phyloP scores from a whole-genome alignment of 2,113 vertebrate species.

The Glaucomys volans region DNA sequence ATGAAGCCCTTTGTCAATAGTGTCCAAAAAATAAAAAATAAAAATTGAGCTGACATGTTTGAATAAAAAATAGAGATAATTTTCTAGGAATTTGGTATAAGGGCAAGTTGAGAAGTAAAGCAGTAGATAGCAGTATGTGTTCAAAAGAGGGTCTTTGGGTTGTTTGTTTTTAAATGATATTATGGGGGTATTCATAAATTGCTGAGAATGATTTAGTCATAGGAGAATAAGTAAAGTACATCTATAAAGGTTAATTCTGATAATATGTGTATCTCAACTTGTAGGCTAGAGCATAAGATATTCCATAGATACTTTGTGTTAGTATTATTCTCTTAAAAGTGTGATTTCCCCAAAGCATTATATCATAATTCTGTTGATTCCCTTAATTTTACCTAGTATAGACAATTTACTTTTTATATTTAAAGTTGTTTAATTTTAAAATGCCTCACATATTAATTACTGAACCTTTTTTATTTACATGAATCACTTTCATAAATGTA shows the following conservation, averaged over 20 bases:
- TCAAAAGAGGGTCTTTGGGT: background rate
- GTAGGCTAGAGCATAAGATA: background rate
- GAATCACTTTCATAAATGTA: background rate
- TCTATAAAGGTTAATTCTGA: background rate
- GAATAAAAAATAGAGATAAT: background rate
- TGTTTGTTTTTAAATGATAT: background rate
- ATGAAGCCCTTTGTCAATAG: background rate
- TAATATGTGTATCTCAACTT: background rate
- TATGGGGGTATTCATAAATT: background rate
- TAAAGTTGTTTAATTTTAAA: conserved; percentile 32
- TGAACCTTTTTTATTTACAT: background rate
- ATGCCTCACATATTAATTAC: background rate
- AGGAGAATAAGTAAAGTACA: background rate
- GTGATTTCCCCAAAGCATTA: background rate
- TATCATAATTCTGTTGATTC: background rate
- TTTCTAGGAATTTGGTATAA: background rate
- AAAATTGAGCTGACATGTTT: background rate
- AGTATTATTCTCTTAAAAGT: background rate
- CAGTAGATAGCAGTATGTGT: background rate
- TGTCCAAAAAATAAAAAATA: background rate
- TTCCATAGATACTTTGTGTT: background rate
- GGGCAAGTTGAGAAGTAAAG: background rate
- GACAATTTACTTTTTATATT: background rate
- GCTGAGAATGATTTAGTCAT: background rate
- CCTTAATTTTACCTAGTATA: background rate